Evolutionary conservation across 2,888 invertebrate genomes (phyloP).

Genomic region (Drepanosiphum platanoidis): DNA sequence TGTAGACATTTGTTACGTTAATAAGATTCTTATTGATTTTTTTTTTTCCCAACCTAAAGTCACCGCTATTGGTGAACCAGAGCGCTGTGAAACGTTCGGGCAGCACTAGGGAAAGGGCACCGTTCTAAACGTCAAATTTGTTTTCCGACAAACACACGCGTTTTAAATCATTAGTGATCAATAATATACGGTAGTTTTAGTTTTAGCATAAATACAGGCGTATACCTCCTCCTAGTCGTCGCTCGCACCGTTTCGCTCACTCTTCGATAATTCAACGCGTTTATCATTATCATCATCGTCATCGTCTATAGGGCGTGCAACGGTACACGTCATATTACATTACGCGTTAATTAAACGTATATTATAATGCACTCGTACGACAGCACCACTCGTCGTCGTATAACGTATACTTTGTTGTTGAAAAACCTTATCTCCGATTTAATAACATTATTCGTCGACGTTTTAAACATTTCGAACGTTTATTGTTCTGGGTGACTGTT

Average conservation of each 20-base stretch:
- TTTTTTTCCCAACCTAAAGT: not conserved
- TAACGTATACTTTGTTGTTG: too few species aligned
- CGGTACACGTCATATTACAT: too few species aligned
- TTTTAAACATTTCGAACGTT: not conserved
- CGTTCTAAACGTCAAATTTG: not conserved
- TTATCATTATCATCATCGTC: too few species aligned
- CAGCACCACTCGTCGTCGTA: too few species aligned
- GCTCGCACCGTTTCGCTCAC: not conserved
- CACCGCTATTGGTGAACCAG: not conserved
- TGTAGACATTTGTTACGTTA: constrained; percentile 2
- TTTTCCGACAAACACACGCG: not conserved
- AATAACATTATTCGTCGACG: not conserved
- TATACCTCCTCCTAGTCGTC: not conserved
- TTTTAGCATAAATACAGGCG: not conserved
- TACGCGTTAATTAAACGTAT: not conserved
- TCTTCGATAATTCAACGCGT: not conserved
- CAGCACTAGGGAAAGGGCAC: not conserved
- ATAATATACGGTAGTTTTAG: not conserved
- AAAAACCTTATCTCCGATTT: not conserved
- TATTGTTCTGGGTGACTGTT: not conserved
- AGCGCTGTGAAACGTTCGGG: not conserved
- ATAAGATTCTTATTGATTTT: constrained; percentile 13
- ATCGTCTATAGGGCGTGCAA: too few species aligned
- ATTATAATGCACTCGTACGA: too few species aligned
- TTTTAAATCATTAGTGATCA: not conserved